Percentiles rank a stretch among this genome's conserved stretches.
Conservation (phyloP, 37 sponge, comb jelly and placozoan genomes). For the Beroe forskalii region DNA sequence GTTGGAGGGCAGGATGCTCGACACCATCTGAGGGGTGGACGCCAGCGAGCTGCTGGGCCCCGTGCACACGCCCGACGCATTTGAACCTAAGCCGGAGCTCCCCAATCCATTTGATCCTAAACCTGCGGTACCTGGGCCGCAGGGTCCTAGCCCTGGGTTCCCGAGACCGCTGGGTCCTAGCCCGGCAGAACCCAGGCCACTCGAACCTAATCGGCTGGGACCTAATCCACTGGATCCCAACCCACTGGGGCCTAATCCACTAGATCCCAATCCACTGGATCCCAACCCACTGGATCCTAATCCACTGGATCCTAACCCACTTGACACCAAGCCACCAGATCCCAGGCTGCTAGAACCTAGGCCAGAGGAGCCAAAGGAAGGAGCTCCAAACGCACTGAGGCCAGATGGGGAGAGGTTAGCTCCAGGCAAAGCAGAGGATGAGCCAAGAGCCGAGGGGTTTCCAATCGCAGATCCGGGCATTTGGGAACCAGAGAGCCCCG, state of each 20-base stretch:
- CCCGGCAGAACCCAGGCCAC: neutral
- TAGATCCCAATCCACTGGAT: neutral
- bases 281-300: no score
- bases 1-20: neutral
- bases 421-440: constrained; percentile 10
- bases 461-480: constrained; percentile 4
- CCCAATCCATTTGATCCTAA: neutral
- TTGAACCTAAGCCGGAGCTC: neutral
- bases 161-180: neutral
- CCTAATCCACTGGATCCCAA: neutral
- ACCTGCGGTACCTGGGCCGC: neutral
- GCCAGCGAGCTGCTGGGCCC: neutral
- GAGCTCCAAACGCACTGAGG: neutral
- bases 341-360: neutral
- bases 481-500: neutral
- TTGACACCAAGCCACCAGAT: neutral
- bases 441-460: neutral
- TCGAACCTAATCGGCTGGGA: neutral
- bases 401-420: neutral
- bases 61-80: neutral
- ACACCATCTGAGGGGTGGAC: neutral
- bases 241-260: neutral
- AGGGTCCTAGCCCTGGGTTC: neutral
- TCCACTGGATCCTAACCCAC: neutral
- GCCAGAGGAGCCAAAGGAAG: neutral